Evolutionary conservation across 1,140 invertebrate species (phyloP).

Genomic region (Chelonus insularis): DNA sequence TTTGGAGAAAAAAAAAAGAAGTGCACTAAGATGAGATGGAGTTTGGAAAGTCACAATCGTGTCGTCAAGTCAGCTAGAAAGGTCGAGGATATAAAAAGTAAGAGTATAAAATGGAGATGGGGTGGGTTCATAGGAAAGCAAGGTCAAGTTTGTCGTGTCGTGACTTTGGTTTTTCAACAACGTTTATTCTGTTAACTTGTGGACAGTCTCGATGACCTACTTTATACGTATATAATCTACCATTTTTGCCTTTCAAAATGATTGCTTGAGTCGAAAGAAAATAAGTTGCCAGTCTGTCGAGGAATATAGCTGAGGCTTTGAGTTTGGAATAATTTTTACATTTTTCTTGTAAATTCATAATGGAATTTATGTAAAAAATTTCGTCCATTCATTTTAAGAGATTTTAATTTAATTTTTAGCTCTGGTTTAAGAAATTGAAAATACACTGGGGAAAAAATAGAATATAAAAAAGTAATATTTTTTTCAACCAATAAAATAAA

Average conservation of each 20-base stretch:
- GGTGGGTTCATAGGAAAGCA: slow-evolving; percentile 8
- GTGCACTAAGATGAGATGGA: neutral
- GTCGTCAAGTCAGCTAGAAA: slow-evolving; percentile 17
- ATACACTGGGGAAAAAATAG: too few relatives aligned
- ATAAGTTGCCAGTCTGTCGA: too few relatives aligned
- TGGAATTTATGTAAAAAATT: too few relatives aligned
- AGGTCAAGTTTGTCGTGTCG: slow-evolving; percentile 29
- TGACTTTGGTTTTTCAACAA: slow-evolving; percentile 9
- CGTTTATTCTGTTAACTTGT: slow-evolving; percentile 22
- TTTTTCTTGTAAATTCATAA: too few relatives aligned
- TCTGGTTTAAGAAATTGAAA: too few relatives aligned
- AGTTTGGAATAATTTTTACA: too few relatives aligned
- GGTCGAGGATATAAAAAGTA: slow-evolving; percentile 14
- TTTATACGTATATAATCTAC: neutral
- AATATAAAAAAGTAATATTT: too few relatives aligned
- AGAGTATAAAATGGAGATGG: slow-evolving; percentile 2
- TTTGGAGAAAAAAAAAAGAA: neutral
- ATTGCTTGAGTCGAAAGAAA: too few relatives aligned
- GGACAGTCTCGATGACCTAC: slow-evolving; percentile 17
- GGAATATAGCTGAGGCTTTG: too few relatives aligned
- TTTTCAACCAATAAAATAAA: too few relatives aligned
- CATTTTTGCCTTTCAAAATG: neutral
- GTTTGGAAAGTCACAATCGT: slow-evolving; percentile 6
- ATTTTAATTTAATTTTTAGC: too few relatives aligned
- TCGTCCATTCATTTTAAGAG: too few relatives aligned